Evolutionary conservation across 1,140 invertebrate species (phyloP), one percentile per base, ranked within the genome.

Genomic region (Anthonomus grandis): DNA sequence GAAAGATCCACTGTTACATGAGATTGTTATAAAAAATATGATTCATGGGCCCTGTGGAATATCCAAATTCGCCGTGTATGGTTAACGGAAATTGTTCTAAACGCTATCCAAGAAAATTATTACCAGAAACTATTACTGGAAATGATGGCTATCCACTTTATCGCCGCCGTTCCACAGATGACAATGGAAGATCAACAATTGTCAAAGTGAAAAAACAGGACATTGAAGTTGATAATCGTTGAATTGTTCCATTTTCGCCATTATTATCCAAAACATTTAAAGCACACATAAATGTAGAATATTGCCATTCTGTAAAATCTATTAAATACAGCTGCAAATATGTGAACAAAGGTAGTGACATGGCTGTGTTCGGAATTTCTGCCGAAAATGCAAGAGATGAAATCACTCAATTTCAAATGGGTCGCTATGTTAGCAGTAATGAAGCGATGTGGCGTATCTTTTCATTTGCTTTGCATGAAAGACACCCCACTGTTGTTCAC

Each of bases 11-110:
- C 18, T 50, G 19, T 57, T 80, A 19, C 70, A 66, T 71, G 68
- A 73, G 21, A 65, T 74, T 57, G 63, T 78, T 15, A 74, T 38
- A 3, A 73, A 42, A 48, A 73, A 75, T 50, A 79, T 80, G 78
- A 76, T 80, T 57, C 78, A 81, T 74, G 78, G 79, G 15, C 79
- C 78, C 45, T 81, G 77, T 69, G 79, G 76, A 22, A 4, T 24
- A 23, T 61, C 59, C 4, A 13, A 64, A 64, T 52, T 76, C 74
- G 46, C 75, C 75, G 4, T 80, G 79, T 64, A 79, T 79, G 77
- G 47, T 37, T 19, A 67, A 76, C 52, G 72, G 70, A 22, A 74
- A 73, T 47, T 80, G 78, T 63, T 63, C 70, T 0, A 79, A 80
- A 64, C 25, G 38, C 17, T 79, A 61, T 63, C 74, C 75, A 23